These are phyloP conservation scores for Achatina immaculata DNA, from an alignment of 1,140 invertebrate species.

Conservation along the genomic window DNA sequence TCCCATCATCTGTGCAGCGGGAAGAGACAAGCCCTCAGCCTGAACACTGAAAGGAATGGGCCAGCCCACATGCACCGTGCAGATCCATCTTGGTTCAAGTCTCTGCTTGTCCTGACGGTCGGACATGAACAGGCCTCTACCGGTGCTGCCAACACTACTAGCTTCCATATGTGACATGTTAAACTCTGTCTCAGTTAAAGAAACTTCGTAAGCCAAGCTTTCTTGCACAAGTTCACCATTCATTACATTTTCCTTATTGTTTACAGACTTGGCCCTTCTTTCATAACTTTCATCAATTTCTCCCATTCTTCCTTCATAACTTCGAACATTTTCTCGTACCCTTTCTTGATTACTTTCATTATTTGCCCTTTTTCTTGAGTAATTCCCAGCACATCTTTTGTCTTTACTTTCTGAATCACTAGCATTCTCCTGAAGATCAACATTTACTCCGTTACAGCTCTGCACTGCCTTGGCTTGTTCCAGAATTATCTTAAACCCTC, in stretches of 20 bases:
- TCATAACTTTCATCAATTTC: no score
- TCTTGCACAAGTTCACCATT: background rate
- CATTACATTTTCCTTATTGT: background rate
- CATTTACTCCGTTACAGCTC: background rate
- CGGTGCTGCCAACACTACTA: background rate
- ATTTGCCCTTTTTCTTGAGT: background rate
- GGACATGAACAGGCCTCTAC: no score
- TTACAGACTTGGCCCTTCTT: background rate
- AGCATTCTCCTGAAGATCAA: background rate
- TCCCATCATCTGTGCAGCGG: constrained; percentile 19
- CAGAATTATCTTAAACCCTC: constrained; percentile 14
- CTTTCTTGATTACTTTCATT: background rate
- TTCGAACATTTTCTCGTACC: no score
- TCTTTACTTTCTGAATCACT: background rate
- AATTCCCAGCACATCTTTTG: background rate
- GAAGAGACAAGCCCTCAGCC: constrained; percentile 19
- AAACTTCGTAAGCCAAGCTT: background rate
- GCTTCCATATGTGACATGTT: background rate
- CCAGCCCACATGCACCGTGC: constrained; percentile 32
- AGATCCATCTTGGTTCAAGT: constrained; percentile 5
- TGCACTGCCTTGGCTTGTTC: background rate
- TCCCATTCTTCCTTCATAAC: no score
- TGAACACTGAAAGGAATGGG: constrained; percentile 27
- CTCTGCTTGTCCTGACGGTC: no score
- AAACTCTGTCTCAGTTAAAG: background rate